Percentiles rank a stretch among this genome's conserved stretches.
Conservation (phyloP, 2,797 vertebrate species). For the Cephalopachus bancanus region DNA sequence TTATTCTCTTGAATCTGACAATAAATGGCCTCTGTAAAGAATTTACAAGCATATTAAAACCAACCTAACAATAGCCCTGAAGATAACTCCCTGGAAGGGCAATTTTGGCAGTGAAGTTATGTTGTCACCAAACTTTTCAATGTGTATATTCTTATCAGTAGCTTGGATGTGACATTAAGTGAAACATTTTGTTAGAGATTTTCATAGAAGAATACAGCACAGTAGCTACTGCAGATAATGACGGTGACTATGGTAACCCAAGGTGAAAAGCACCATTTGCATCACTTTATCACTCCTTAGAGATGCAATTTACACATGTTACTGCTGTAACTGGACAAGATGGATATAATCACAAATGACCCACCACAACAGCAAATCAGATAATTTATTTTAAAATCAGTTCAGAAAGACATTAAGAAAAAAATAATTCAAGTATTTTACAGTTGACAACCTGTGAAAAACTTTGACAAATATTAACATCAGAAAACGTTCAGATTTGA, state of each 20-base stretch:
- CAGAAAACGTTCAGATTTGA: slow-evolving; percentile 70
- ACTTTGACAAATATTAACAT: slow-evolving; percentile 55
- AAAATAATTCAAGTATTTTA: slow-evolving; percentile 73
- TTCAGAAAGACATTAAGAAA: slow-evolving; percentile 76
- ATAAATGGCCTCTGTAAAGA: slow-evolving; percentile 68
- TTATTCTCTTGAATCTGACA: slow-evolving; percentile 68
- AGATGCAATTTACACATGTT: slow-evolving; percentile 83
- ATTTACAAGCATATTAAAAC: slow-evolving; percentile 72
- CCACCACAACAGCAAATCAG: slow-evolving; percentile 77
- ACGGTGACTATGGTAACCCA: slow-evolving; percentile 78
- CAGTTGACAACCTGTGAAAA: slow-evolving; percentile 74
- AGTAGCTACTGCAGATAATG: slow-evolving; percentile 73
- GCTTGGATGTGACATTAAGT: slow-evolving; percentile 53
- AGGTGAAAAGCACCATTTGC: slow-evolving; percentile 84
- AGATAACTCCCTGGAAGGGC: slow-evolving; percentile 46
- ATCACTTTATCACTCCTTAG: slow-evolving; percentile 82
- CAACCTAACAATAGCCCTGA: slow-evolving; percentile 76
- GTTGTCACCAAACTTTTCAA: slow-evolving; percentile 65
- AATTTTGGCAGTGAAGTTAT: slow-evolving; percentile 17
- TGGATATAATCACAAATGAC: slow-evolving; percentile 84
- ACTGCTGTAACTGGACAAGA: slow-evolving; percentile 77
- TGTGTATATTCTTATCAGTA: slow-evolving; percentile 63
- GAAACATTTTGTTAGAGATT: slow-evolving; percentile 77
- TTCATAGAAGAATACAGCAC: slow-evolving; percentile 75
- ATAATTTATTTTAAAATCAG: slow-evolving; percentile 76